Percentiles rank a stretch among this genome's conserved stretches.
These are phyloP conservation scores for Acrobasis suavella DNA, from an alignment of 2,888 invertebrate genomes.

Conservation along the genomic window DNA sequence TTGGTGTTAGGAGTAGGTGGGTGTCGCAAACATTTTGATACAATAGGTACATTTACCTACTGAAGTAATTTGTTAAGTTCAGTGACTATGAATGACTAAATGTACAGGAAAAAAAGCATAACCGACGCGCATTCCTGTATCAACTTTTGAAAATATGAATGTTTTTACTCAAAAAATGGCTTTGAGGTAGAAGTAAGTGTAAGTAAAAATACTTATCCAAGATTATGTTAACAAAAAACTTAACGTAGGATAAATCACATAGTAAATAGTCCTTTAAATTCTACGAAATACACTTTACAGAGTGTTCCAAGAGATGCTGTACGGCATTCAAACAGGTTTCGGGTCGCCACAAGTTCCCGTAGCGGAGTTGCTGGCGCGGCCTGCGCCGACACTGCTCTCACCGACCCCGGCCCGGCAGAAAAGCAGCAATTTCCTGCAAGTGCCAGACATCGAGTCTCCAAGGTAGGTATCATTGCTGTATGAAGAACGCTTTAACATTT, in stretches of 20 bases:
- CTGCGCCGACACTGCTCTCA: conserved; percentile 92
- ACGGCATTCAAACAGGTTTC: conserved; percentile 96
- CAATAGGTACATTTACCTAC: too few relatives aligned
- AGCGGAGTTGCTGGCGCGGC: conserved; percentile 92
- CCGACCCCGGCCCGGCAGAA: conserved; percentile 93
- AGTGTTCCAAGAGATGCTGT: conserved; percentile 96
- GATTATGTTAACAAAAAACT: too few relatives aligned
- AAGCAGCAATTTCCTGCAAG: conserved; percentile 95
- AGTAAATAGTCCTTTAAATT: background rate
- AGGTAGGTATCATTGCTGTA: conserved; percentile 49
- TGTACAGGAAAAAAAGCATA: too few relatives aligned
- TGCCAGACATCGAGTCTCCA: conserved; percentile 94
- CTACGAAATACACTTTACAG: conserved; percentile 58
- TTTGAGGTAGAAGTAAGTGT: too few relatives aligned
- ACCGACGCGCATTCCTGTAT: too few relatives aligned
- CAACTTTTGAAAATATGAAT: too few relatives aligned
- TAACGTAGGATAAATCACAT: background rate
- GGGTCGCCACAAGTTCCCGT: conserved; percentile 97
- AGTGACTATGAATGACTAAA: too few relatives aligned
- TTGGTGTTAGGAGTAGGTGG: conserved; percentile 94
- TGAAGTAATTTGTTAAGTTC: too few relatives aligned
- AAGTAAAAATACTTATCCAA: too few relatives aligned
- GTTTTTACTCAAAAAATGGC: too few relatives aligned
- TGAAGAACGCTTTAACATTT: background rate
- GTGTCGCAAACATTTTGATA: background rate